Evolutionary conservation across 2,888 invertebrate genomes (phyloP), one percentile per base, ranked within the genome.

Genomic region (Melikaiella ostensackeni): DNA sequence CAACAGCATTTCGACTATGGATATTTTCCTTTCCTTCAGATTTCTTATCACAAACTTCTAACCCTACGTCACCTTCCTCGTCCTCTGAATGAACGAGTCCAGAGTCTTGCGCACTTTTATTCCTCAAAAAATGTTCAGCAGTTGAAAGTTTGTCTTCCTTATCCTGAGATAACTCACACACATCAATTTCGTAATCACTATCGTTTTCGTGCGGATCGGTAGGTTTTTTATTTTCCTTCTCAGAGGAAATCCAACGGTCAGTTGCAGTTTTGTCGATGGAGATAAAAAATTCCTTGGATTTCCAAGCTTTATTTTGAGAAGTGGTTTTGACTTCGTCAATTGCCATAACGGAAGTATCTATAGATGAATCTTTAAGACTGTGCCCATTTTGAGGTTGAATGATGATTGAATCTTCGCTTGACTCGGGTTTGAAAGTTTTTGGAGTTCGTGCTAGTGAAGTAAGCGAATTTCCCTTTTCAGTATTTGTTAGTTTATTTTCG

Each of bases 101-200:
- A 1, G 42, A 66, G 27, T 42, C 27, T 42, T 38, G 24, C 9
- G 27, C 19, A 2, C 24, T 7, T 27, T 66, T 30, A 27, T 46
- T 46, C 16, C 9, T 21, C 0, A 9, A 21, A 55, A 21, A 55
- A 21, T 3, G 9, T 21, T 21, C 50, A n/a, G 9, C 0, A 19
- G 16, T 16, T 4, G 6, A 42, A 42, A 42, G 1, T 42, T 16
- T 16, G 6, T 16, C 16, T 16, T 42, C 42, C 6, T 42, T 42
- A 1, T 33, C 33, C 6, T 16, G 42, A 4, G 42, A 42, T 16
- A 27, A 66, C 19, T 19, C 66, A 13, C 66, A 66, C 13, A 66
- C 19, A 66, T 66, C 42, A 46, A 66, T 19, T 24, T 66, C 66
- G 8, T 6, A 46, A 66, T 46, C 27, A 6, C 38, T 66, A 19